Base-by-base conservation (phyloP, 2,888 invertebrate species). In the Drosophila buzzatii region DNA sequence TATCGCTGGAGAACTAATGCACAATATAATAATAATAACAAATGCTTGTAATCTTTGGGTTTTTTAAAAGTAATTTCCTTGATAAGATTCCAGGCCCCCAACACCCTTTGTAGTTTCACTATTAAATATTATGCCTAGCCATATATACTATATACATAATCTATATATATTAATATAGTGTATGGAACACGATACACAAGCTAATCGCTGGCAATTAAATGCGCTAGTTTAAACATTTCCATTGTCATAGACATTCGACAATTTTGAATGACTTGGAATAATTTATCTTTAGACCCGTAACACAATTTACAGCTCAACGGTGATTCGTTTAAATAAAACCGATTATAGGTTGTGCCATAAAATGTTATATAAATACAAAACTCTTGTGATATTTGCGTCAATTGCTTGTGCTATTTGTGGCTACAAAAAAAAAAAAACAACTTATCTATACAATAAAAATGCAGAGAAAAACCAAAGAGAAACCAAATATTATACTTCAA, bases 301-400 rank as follows among this genome's bases (percentile, higher is more conserved):
- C 61, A 70, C 65, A 71, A 88, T 83, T 83, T 83, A 83, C 72
- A 77, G 70, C 69, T 70, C 66, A 57, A 77, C 81, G 83, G 74
- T 83, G 83, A 83, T 88, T 83, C 51, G 85, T 83, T 88, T 88
- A 80, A 84, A 85, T 85, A 70, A 73, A 79, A 78, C 86, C 89
- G 84, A 81, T 86, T 83, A 85, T 65, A 67, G 56, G 49, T 27
- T 67, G 55, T 67, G 70, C 85, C 67, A 80, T 88, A 68, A 62
- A 81, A 70, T 62, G 44, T 69, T 61, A 75, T 64, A 75, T 66
- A 65, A 67, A 77, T 75, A 79, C 57, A 8, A 44, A 44, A 20
- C 44, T 53, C 58, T 44, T 39, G 47, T 39, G 47, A 49, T 51
- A 70, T 69, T 61, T 76, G 12, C 79, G 76, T 70, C 70, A 79